A percentile compares a stretch with the other conserved stretches of the same genome.
These are phyloP conservation scores for Semotilus atromaculatus DNA, from an alignment of 2,797 vertebrate species.

Conservation along the genomic window DNA sequence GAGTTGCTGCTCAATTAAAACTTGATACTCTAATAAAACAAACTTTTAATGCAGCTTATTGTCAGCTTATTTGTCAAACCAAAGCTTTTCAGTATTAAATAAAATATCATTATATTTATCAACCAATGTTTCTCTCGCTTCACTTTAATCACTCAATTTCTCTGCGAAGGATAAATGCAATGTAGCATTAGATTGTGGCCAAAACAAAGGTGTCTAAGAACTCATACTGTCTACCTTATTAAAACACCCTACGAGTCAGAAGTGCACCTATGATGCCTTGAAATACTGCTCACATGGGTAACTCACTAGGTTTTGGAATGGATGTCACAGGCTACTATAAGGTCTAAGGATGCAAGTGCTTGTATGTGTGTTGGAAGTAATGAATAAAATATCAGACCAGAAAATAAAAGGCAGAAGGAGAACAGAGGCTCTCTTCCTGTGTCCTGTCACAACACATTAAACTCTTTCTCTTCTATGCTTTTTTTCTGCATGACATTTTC, in stretches of 20 bases:
- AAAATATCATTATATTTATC: not conserved
- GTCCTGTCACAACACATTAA: constrained; percentile 42
- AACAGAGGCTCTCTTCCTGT: constrained; percentile 12
- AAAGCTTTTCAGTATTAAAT: not conserved
- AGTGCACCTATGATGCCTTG: not conserved
- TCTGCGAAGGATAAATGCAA: not conserved
- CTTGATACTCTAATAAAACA: not conserved
- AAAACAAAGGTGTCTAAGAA: not conserved
- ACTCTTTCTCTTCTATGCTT: constrained; percentile 1
- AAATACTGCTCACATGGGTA: not conserved
- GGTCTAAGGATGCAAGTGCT: constrained; percentile 23
- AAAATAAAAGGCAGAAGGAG: constrained; percentile 39
- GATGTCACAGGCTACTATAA: constrained; percentile 29
- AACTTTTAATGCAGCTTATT: not conserved
- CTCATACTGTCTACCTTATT: not conserved
- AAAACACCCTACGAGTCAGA: not conserved
- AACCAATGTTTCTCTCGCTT: not conserved
- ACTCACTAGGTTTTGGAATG: constrained; percentile 5
- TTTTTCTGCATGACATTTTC: constrained; percentile 25
- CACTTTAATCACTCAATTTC: not conserved
- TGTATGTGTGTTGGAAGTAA: constrained; percentile 7
- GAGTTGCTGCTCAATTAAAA: not conserved
- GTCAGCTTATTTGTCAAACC: not conserved
- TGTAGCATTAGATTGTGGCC: not conserved
- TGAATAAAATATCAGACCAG: constrained; percentile 46